phyloP scores from a whole-genome alignment of 2,113 vertebrate species.

The Pantherophis guttatus region DNA sequence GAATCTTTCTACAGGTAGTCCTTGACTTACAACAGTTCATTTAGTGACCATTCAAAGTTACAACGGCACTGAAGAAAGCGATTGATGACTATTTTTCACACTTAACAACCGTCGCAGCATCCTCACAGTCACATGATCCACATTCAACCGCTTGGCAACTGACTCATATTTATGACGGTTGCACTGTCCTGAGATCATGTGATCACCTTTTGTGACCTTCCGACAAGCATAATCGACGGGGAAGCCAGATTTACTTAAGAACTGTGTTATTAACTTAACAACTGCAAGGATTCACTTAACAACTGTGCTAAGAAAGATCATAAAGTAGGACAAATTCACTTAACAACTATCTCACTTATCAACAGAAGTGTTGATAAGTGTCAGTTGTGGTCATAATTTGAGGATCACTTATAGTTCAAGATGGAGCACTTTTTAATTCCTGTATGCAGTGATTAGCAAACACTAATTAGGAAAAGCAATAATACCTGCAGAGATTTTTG shows the following conservation, averaged over 20 bases:
- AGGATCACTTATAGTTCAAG: background rate
- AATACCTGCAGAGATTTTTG: background rate
- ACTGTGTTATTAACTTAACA: background rate
- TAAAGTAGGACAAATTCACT: background rate
- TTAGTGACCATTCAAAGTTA: background rate
- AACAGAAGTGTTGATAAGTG: background rate
- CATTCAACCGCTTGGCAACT: background rate
- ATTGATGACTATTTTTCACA: background rate
- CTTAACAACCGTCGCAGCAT: background rate
- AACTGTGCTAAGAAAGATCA: background rate
- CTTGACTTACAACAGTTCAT: background rate
- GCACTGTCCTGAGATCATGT: background rate
- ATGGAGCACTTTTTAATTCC: background rate
- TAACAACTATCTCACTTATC: background rate
- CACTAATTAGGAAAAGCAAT: background rate
- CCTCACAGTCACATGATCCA: background rate
- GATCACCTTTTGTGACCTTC: background rate
- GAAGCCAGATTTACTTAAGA: background rate
- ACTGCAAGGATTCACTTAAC: background rate
- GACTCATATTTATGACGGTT: background rate
- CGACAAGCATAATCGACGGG: background rate
- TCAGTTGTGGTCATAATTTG: background rate
- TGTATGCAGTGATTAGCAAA: background rate
- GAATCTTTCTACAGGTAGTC: background rate
- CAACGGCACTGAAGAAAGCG: background rate